Evolutionary conservation across 1,140 invertebrate genomes (phyloP), one percentile per base, ranked within the genome.

Genomic region (Dermatophagoides farinae): DNA sequence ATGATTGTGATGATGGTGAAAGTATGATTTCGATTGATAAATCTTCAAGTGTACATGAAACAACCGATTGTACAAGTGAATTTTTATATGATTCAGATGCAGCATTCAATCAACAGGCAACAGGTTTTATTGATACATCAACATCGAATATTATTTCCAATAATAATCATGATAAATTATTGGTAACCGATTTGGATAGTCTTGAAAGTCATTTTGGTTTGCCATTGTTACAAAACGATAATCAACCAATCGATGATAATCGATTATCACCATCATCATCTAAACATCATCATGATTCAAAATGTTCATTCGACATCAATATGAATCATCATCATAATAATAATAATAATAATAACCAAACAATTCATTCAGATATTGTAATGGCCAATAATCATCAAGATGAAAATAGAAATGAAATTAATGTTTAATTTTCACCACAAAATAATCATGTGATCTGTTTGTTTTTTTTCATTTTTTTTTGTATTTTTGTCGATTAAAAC

Each of bases 31-130:
- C 46, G 22, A 31, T 31, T 8, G 31, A 31, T 31, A 50, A 50
- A 40, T 55, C 53, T 12, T 55, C 31, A 55, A 55, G 53, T 55
- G 38, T 55, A 23, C 53, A 55, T 40, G 53, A 55, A 40, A 55
- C 38, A 1, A 55, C 53, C 23, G 53, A 44, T 25, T n/a, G 53
- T 25, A 23, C 25, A 18, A 55, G 53, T 55, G 53, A 55, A 44
- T 55, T 55, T 55, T 1, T 55, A 23, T 55, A 55, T 23, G 53
- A 55, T 25, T 55, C 53, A 5, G 53, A 55, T 44, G 53, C 38
- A n/a, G 39, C 52, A 1, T 20, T 11, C 8, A 31, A 8, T 31
- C 31, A 31, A 31, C 31, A 31, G 8, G 31, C 31, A n/a, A 14
- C 43, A 31, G 31, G 31, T 31, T 31, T 31, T 31, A 31, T 31